Percentiles rank a stretch among this genome's conserved stretches.
These are phyloP conservation scores for Ennomos fuscantarius DNA, from an alignment of 2,888 invertebrate species.

Conservation along the genomic window DNA sequence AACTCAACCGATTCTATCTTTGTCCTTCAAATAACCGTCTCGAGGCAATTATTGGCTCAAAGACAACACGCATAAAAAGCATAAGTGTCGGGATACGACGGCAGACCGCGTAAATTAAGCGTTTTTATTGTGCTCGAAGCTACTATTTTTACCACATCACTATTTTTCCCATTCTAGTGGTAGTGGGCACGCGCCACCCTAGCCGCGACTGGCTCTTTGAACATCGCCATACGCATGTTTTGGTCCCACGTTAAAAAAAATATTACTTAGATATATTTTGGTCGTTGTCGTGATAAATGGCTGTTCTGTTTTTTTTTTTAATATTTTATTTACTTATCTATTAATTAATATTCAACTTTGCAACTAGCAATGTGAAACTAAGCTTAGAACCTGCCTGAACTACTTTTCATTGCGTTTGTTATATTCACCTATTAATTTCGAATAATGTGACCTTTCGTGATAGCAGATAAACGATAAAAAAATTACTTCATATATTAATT, in stretches of 20 bases:
- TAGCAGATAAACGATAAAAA: no score
- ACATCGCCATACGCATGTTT: slow-evolving; percentile 23
- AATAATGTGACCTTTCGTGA: no score
- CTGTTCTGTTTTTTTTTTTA: no score
- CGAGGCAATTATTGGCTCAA: slow-evolving; percentile 77
- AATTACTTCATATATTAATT: no score
- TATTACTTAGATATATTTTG: background rate
- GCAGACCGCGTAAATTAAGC: slow-evolving; percentile 80
- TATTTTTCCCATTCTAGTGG: slow-evolving; percentile 74
- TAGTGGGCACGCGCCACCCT: slow-evolving; percentile 75
- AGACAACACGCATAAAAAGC: slow-evolving; percentile 83
- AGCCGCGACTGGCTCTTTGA: slow-evolving; percentile 61
- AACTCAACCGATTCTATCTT: slow-evolving; percentile 52
- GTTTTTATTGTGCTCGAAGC: slow-evolving; percentile 74
- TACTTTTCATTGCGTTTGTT: no score
- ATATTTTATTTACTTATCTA: no score
- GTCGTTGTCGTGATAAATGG: background rate
- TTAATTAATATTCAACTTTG: no score
- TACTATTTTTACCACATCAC: slow-evolving; percentile 48
- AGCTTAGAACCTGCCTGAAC: no score
- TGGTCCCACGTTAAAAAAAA: slow-evolving; percentile 7
- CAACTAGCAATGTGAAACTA: no score
- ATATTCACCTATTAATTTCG: no score
- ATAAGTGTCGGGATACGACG: slow-evolving; percentile 75
- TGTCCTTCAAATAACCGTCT: slow-evolving; percentile 59